Base-by-base conservation (phyloP, 1,140 invertebrate genomes). In the Tyrophagus putrescentiae region DNA sequence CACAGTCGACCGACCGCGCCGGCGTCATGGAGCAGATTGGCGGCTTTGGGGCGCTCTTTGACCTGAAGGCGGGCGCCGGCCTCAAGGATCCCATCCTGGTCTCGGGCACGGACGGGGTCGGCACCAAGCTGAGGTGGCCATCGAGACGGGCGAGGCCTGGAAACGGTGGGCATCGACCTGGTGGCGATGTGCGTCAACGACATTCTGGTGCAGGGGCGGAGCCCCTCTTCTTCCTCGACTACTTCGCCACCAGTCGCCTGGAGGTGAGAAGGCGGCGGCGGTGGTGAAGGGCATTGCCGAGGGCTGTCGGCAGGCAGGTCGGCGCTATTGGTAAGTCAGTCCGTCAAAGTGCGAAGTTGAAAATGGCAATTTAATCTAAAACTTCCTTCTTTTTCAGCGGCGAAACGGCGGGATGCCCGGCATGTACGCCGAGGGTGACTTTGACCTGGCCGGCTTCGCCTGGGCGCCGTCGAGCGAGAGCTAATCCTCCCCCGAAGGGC, bases 161-260 rank as follows among this genome's bases (percentile, higher is more conserved):
- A 84, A 64, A 85, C 84, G 0, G 80, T 98, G 59, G 95, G 94
- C 1, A 84, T 92, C 66, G 95, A 98, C 75, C 76, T 98, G 32
- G 93, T 98, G 9, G 94, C 93, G 9, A 95, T 96, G 88, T 94
- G 90, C 70, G 92, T 93, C 2, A 98, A 98, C 75, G 93, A 98
- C 72, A 81, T 98, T 48, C 73, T 98, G 23, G 89, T 87, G 39
- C 84, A 93, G 65, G 91, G 23, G 94, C 93, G 0, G 87, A 92
- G 68, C 92, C 93, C 0, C 75, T 98, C 44, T 94, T 90, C 60
- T 98, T 98, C 70, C 73, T 98, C 1, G 93, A 98, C 75, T 98
- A 98, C 72, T 95, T 92, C 73, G 89, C 93, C 11, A 90, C 86
- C 70, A 87, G 91, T 3, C 76, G 81, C 62, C 74, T 98, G 42